phyloP scores from a whole-genome alignment of 2,113 vertebrate genomes.

The Ariopsis seemanni region DNA sequence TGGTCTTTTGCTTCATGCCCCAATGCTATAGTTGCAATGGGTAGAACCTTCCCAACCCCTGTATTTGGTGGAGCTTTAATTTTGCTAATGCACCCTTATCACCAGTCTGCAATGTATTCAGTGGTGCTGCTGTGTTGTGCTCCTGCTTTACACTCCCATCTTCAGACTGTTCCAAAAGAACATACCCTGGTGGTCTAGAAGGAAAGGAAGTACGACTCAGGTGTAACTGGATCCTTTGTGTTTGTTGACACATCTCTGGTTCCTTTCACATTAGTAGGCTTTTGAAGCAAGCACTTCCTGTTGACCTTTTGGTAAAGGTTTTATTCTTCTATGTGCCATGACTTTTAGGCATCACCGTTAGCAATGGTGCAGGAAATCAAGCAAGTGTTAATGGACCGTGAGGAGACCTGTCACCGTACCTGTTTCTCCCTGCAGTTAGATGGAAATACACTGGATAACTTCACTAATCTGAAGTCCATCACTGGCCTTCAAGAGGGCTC shows the following conservation, averaged over 20 bases:
- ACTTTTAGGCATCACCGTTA: conserved; percentile 85
- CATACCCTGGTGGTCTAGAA: neutral
- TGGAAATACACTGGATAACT: conserved; percentile 82
- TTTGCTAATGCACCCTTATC: neutral
- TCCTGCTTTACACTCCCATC: neutral
- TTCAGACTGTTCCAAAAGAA: neutral
- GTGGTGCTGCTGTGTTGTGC: neutral
- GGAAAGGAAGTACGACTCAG: neutral
- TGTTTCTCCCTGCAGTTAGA: conserved; percentile 93
- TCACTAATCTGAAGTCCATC: conserved; percentile 82
- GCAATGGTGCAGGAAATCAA: conserved; percentile 94
- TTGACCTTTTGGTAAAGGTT: neutral
- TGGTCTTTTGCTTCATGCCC: neutral
- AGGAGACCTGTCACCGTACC: conserved; percentile 89
- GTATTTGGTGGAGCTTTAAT: neutral
- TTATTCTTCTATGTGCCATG: neutral
- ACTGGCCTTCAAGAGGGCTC: conserved; percentile 85
- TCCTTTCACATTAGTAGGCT: neutral
- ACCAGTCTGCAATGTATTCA: neutral
- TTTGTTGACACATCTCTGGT: neutral
- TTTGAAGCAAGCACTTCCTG: neutral
- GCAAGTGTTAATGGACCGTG: conserved; percentile 92
- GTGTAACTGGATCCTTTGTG: neutral
- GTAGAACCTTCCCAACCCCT: neutral
- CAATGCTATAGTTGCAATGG: neutral